Base-by-base conservation (phyloP, 2,113 vertebrate species). In the Hippocampus guttulatus region DNA sequence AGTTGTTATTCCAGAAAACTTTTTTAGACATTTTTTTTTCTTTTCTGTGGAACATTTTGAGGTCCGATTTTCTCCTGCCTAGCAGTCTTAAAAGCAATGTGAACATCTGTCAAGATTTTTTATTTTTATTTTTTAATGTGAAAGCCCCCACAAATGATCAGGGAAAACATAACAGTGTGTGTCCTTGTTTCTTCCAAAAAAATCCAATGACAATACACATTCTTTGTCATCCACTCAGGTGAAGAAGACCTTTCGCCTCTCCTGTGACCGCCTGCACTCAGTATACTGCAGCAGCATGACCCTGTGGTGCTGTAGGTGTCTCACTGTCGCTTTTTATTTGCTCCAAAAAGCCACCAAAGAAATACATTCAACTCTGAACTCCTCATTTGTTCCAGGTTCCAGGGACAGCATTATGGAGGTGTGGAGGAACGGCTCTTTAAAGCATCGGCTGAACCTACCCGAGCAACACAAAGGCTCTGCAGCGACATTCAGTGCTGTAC, bases 261-360 rank as follows among this genome's bases (percentile, higher is more conserved):
- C 89, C 15, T 91, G 91, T 2, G 78, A 91, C 1, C 77, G 76
- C 18, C 93, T 99, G 27, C 93, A 82, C 55, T 93, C 94, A 2
- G 79, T 98, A 75, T 84, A 77, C 75, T 85, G 92, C 77, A 85
- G 89, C 9, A 74, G 76, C 0, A 82, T 87, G 38, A 83, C 73
- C 0, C 91, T 99, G 57, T 98, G 96, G 95, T 98, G 95, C 91
- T 96, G 97, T 99, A 85, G 94, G 97, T 96, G 33, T 68, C 47
- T 11, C 79, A 27, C 51, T 18, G 3, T 51, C 33, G 1, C 25
- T 43, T 67, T 67, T 49, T 5, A 58, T 25, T 12, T 18, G 27
- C 27, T 33, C 3, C 58, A 30, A 61, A 30, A 30, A 52, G 49
- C 20, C 23, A 47, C 43, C 21, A 38, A 40, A 40, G 33, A 40